These are phyloP conservation scores for Dendroctonus valens DNA, from an alignment of 1,140 invertebrate genomes.

Conservation along the genomic window DNA sequence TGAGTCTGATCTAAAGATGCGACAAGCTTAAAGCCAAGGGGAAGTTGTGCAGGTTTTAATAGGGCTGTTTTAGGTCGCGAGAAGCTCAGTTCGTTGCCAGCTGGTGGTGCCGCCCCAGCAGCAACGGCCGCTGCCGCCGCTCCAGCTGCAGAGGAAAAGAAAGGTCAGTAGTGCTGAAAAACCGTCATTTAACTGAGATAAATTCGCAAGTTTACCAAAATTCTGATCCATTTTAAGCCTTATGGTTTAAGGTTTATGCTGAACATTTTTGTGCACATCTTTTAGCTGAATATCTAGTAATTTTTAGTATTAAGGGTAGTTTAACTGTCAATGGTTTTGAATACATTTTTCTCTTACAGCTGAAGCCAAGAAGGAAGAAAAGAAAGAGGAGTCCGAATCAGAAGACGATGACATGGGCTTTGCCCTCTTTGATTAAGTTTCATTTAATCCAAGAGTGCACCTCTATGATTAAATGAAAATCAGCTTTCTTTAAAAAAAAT, in stretches of 20 bases:
- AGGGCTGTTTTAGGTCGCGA: slow-evolving; percentile 60
- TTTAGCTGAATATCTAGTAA: too few relatives aligned
- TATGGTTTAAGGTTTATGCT: too few relatives aligned
- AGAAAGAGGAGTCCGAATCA: slow-evolving; percentile 78
- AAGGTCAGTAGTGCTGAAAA: slow-evolving; percentile 53
- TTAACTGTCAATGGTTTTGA: too few relatives aligned
- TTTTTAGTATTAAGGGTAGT: too few relatives aligned
- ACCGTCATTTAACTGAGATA: slow-evolving; percentile 3
- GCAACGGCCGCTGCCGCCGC: slow-evolving; percentile 59
- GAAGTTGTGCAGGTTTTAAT: too few relatives aligned
- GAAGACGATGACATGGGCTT: slow-evolving; percentile 87
- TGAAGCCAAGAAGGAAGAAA: slow-evolving; percentile 62
- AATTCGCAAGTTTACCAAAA: too few relatives aligned
- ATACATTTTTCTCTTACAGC: slow-evolving; percentile 44
- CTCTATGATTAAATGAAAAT: too few relatives aligned
- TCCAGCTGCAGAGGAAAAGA: slow-evolving; percentile 65
- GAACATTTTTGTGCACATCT: too few relatives aligned
- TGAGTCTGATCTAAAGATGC: background rate
- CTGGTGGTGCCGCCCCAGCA: slow-evolving; percentile 64
- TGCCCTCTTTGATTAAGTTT: slow-evolving; percentile 75
- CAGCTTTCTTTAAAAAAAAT: too few relatives aligned
- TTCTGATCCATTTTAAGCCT: too few relatives aligned
- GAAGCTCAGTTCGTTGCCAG: slow-evolving; percentile 78
- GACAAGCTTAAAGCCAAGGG: background rate
- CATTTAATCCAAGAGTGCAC: too few relatives aligned